Evolutionary conservation across 2,113 vertebrate genomes (phyloP).

Genomic region (Gambusia holbrooki): DNA sequence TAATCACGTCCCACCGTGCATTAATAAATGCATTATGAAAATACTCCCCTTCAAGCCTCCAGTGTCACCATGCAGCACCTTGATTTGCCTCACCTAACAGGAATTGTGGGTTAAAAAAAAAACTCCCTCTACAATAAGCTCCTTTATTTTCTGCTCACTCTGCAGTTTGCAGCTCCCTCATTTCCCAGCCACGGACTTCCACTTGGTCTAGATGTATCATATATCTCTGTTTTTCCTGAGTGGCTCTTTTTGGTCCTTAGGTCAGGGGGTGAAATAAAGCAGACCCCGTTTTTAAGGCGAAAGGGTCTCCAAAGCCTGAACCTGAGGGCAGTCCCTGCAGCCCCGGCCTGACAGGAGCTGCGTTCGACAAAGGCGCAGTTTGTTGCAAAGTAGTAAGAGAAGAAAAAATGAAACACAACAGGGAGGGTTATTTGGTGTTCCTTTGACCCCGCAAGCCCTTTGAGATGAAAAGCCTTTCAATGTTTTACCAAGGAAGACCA

Average conservation of each 20-base stretch:
- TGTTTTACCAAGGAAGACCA: slow-evolving; percentile 77
- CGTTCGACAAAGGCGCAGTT: slow-evolving; percentile 81
- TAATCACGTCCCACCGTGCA: too few relatives aligned
- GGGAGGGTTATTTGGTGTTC: slow-evolving; percentile 79
- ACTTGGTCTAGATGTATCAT: slow-evolving; percentile 78
- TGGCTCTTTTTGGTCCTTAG: slow-evolving; percentile 76
- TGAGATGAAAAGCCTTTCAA: slow-evolving; percentile 80
- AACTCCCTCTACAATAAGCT: slow-evolving; percentile 69
- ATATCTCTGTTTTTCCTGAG: slow-evolving; percentile 82
- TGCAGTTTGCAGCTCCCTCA: slow-evolving; percentile 72
- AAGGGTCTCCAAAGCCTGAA: slow-evolving; percentile 80
- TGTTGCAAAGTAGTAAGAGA: slow-evolving; percentile 75
- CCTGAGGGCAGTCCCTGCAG: slow-evolving; percentile 69
- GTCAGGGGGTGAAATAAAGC: slow-evolving; percentile 84
- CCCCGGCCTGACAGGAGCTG: slow-evolving; percentile 71
- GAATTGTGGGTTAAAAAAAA: slow-evolving; percentile 55
- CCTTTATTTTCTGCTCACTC: slow-evolving; percentile 76
- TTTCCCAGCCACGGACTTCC: slow-evolving; percentile 74
- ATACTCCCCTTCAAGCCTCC: slow-evolving; percentile 29
- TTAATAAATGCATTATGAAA: slow-evolving; percentile 9
- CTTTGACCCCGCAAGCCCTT: slow-evolving; percentile 80
- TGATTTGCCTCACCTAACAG: slow-evolving; percentile 41
- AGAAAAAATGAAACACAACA: slow-evolving; percentile 66
- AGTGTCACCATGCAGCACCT: slow-evolving; percentile 35
- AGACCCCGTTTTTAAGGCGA: slow-evolving; percentile 83